Percentiles rank a stretch among this genome's conserved stretches.
phyloP scores from a whole-genome alignment of 2,113 vertebrate species.

The Callionymus lyra region DNA sequence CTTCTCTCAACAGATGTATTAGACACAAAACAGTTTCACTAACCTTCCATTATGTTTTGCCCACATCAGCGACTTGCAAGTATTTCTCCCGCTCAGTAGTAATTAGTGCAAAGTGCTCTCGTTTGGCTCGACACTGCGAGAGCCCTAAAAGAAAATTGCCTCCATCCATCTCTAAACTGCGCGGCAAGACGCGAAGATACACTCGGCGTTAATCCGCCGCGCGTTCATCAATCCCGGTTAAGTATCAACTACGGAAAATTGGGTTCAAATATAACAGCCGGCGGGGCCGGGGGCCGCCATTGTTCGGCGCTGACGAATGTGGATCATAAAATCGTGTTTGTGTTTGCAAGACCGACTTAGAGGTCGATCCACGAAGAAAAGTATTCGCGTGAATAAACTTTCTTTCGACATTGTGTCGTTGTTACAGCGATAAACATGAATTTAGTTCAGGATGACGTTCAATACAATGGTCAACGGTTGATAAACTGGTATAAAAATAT shows the following conservation, averaged over 20 bases:
- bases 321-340: conserved; percentile 1
- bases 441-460: no score
- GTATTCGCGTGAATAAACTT: no score
- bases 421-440: no score
- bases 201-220: background rate
- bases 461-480: no score
- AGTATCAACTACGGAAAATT: background rate
- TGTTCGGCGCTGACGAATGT: no score
- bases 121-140: conserved; percentile 9
- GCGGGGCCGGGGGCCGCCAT: no score
- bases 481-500: no score
- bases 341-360: no score
- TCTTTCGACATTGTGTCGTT: no score
- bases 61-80: conserved; percentile 13
- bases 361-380: no score
- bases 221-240: conserved; percentile 3
- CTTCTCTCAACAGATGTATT: background rate
- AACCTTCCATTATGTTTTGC: conserved; percentile 7
- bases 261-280: conserved; percentile 1
- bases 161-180: conserved; percentile 8
- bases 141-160: conserved; percentile 23
- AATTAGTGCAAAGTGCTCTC: conserved; percentile 25
- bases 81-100: conserved; percentile 15
- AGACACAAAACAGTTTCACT: conserved; percentile 4
- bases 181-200: background rate